Evolutionary conservation across 2,797 vertebrate species (phyloP).

Genomic region (Sebastes itinus): DNA sequence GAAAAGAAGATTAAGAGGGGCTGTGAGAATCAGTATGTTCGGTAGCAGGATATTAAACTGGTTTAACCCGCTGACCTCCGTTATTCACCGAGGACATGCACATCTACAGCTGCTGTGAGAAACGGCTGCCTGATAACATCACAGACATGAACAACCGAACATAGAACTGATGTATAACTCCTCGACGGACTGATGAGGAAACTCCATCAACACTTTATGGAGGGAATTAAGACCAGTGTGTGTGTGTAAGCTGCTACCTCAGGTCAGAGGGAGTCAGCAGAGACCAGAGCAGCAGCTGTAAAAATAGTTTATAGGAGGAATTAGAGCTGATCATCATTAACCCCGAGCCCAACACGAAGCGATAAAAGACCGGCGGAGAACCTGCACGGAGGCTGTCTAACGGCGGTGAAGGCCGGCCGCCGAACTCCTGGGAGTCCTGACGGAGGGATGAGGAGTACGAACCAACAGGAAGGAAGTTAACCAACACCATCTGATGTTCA

Average conservation of each 20-base stretch:
- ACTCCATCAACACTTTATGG: slow-evolving; percentile 45
- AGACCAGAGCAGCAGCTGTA: slow-evolving; percentile 51
- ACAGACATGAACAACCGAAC: not conserved
- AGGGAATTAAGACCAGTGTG: slow-evolving; percentile 25
- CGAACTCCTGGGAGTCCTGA: slow-evolving; percentile 11
- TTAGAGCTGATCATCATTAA: slow-evolving; percentile 59
- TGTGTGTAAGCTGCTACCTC: slow-evolving; percentile 20
- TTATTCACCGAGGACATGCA: not conserved
- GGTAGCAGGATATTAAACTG: not conserved
- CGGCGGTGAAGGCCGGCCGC: not conserved
- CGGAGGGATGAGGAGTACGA: not conserved
- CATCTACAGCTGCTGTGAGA: slow-evolving; percentile 11
- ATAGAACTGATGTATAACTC: slow-evolving; percentile 24
- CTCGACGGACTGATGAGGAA: slow-evolving; percentile 19
- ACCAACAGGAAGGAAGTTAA: not conserved
- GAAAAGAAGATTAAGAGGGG: not conserved
- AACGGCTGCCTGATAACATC: slow-evolving; percentile 11
- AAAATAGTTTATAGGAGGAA: slow-evolving; percentile 64
- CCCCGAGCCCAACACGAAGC: slow-evolving; percentile 9
- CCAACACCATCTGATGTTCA: not conserved
- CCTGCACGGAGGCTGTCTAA: not conserved
- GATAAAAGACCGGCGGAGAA: slow-evolving; percentile 41
- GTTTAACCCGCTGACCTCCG: not conserved
- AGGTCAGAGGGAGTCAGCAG: slow-evolving; percentile 38
- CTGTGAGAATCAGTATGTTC: not conserved